phyloP scores from a whole-genome alignment of 2,113 vertebrate species.

The Pelecanoides urinatrix region DNA sequence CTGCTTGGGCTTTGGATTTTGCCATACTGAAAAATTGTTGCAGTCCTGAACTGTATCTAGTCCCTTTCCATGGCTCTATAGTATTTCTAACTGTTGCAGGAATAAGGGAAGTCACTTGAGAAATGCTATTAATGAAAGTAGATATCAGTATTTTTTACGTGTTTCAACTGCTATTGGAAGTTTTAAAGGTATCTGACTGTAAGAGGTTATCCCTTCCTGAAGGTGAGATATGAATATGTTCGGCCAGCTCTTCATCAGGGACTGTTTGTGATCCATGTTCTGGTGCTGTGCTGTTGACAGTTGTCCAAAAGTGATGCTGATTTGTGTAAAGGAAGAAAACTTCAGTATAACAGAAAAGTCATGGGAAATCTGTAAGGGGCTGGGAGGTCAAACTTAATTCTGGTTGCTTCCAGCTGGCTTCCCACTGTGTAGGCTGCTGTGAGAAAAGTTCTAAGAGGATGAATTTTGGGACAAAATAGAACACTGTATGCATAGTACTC shows the following conservation, averaged over 20 bases:
- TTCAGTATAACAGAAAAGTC: background rate
- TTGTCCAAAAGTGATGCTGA: background rate
- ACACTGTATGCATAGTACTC: background rate
- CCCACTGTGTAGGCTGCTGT: background rate
- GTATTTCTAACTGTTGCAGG: background rate
- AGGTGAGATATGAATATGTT: background rate
- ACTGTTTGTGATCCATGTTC: background rate
- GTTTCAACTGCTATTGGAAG: background rate
- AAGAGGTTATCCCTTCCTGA: background rate
- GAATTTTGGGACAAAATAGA: background rate
- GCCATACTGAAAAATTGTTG: background rate
- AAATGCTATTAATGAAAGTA: background rate
- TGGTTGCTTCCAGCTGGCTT: constrained; percentile 29
- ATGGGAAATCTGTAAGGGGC: constrained; percentile 11
- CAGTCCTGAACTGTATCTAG: background rate
- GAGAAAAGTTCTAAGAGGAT: constrained; percentile 16
- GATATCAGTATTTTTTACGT: background rate
- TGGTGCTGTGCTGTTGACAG: background rate
- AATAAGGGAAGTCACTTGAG: background rate
- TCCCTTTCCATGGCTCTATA: rapidly evolving
- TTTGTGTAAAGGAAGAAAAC: background rate
- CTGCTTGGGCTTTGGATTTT: background rate
- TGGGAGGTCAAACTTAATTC: constrained; percentile 18
- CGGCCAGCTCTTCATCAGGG: background rate
- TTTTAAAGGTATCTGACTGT: background rate